Conservation (phyloP, 2,797 vertebrate species). For the Pseudomugil gertrudae region DNA sequence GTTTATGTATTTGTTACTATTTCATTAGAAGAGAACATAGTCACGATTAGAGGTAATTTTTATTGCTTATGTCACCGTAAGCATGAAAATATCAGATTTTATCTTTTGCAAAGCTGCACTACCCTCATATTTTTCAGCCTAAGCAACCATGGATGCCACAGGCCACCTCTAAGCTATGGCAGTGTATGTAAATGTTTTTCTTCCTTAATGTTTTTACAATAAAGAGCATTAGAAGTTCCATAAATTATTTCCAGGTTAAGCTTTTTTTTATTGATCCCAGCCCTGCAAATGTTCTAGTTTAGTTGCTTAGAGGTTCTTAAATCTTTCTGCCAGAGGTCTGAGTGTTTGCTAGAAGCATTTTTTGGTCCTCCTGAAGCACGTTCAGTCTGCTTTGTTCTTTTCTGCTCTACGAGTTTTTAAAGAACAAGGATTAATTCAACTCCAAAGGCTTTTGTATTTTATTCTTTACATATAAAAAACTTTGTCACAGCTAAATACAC, state of each 20-base stretch:
- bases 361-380: slow-evolving; percentile 49
- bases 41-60: background rate
- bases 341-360: slow-evolving; percentile 65
- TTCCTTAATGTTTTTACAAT: slow-evolving; percentile 28
- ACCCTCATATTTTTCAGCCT: background rate
- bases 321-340: slow-evolving; percentile 56
- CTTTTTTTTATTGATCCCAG: slow-evolving; percentile 55
- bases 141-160: background rate
- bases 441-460: slow-evolving; percentile 13
- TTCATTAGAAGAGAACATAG: background rate
- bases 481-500: slow-evolving; percentile 13
- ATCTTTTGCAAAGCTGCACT: background rate
- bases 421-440: slow-evolving; percentile 18
- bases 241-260: slow-evolving; percentile 41
- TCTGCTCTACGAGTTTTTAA: slow-evolving; percentile 19
- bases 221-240: slow-evolving; percentile 33
- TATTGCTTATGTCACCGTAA: background rate
- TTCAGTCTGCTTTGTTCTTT: slow-evolving; percentile 38
- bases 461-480: slow-evolving; percentile 23
- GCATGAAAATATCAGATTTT: background rate
- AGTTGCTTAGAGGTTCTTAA: slow-evolving; percentile 55
- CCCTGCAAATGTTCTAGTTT: slow-evolving; percentile 46
- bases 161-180: background rate
- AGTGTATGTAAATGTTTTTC: slow-evolving; percentile 20
- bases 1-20: background rate